Evolutionary conservation across 2,113 vertebrate genomes (phyloP).

Genomic region (Mustela lutreola): DNA sequence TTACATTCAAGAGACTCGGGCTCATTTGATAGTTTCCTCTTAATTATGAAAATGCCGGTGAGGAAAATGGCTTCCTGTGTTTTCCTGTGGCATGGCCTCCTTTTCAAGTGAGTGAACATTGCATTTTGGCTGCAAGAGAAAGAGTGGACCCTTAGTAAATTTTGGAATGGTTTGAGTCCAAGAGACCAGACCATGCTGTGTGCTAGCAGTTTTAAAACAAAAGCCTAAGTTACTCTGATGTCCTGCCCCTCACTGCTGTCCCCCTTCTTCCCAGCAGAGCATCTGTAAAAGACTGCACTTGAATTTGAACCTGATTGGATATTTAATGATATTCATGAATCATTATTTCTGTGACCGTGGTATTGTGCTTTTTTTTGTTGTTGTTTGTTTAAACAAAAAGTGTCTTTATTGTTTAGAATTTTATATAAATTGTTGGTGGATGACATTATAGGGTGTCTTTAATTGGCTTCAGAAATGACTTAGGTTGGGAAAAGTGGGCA

Average conservation of each 20-base stretch:
- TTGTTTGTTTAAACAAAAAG: not conserved
- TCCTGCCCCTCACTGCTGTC: not conserved
- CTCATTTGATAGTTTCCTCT: not conserved
- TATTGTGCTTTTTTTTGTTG: not conserved
- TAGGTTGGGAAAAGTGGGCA: not conserved
- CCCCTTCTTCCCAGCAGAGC: not conserved
- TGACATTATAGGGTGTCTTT: not conserved
- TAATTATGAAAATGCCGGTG: not conserved
- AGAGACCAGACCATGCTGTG: not conserved
- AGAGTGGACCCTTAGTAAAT: not conserved
- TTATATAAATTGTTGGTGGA: not conserved
- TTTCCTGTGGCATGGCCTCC: not conserved
- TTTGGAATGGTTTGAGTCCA: not conserved
- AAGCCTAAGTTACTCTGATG: not conserved
- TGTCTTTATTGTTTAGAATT: not conserved
- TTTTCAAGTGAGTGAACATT: not conserved
- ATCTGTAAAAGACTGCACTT: not conserved
- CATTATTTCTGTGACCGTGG: not conserved
- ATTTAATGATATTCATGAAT: not conserved
- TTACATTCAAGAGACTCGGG: not conserved
- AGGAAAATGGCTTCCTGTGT: slow-evolving; percentile 15
- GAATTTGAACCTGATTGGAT: not conserved
- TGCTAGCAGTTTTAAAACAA: not conserved
- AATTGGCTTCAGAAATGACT: not conserved
- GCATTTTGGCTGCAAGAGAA: not conserved